Conservation (phyloP, 2,888 invertebrate genomes). For the Cancer borealis region DNA sequence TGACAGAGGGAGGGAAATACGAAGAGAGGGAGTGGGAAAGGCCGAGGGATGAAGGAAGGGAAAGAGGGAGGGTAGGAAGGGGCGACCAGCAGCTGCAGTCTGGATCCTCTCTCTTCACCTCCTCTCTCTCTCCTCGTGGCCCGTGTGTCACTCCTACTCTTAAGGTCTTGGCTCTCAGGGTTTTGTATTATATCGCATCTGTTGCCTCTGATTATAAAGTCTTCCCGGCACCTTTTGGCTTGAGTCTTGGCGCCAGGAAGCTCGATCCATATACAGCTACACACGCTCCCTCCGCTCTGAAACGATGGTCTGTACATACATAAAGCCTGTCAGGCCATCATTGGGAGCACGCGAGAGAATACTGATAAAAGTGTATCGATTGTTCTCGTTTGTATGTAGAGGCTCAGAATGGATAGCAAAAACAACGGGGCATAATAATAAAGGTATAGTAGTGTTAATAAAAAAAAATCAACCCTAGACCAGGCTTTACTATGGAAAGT, state of each 20-base stretch:
- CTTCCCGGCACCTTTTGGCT: not conserved
- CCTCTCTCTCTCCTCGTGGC: not conserved
- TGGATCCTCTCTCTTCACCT: not conserved
- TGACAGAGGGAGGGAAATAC: not conserved
- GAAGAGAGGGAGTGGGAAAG: not conserved
- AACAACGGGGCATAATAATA: not conserved
- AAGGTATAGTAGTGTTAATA: not conserved
- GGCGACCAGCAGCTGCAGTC: not conserved
- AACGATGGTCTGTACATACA: not conserved
- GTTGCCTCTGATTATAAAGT: not conserved
- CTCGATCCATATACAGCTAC: not conserved
- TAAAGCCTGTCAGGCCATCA: not conserved
- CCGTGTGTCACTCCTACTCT: not conserved
- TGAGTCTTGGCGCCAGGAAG: not conserved
- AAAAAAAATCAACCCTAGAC: not conserved
- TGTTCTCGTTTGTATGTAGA: not conserved
- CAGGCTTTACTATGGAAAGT: not conserved
- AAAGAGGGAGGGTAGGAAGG: not conserved
- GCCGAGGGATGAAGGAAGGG: not conserved
- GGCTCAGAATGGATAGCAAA: not conserved
- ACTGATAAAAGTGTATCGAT: not conserved
- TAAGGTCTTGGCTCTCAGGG: not conserved
- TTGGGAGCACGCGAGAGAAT: not conserved
- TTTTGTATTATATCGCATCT: not conserved
- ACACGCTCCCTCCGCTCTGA: not conserved